Evolutionary conservation across 2,888 invertebrate species (phyloP).

Genomic region (Latrodectus elegans): DNA sequence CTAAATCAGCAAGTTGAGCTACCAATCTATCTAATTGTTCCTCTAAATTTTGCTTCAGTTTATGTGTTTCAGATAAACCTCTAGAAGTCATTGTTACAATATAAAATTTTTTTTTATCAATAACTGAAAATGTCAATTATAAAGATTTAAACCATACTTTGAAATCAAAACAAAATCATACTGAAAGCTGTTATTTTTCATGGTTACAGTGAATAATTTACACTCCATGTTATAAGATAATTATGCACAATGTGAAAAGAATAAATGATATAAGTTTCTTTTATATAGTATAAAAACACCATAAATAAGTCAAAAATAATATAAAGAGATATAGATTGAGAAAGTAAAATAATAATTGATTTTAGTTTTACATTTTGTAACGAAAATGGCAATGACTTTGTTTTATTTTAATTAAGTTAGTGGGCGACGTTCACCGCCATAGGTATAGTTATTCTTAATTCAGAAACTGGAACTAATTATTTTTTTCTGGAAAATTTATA

Average conservation of each 20-base stretch:
- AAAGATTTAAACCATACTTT: neutral
- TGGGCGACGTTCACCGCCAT: constrained; percentile 68
- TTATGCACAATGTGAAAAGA: too few relatives aligned
- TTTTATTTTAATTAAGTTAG: constrained; percentile 61
- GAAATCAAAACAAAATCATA: neutral
- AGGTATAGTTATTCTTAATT: constrained; percentile 9
- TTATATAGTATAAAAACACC: too few relatives aligned
- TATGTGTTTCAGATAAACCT: constrained; percentile 80
- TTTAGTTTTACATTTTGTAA: neutral
- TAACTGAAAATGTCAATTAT: too few relatives aligned
- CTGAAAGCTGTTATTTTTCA: too few relatives aligned
- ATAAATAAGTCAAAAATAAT: too few relatives aligned
- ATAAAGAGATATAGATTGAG: too few relatives aligned
- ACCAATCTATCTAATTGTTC: constrained; percentile 82
- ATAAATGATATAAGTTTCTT: too few relatives aligned
- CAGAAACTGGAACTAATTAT: neutral
- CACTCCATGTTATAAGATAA: too few relatives aligned
- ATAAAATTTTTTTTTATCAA: neutral
- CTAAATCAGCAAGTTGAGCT: constrained; percentile 82
- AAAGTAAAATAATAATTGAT: neutral
- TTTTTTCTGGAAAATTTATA: neutral
- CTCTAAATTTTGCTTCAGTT: constrained; percentile 81
- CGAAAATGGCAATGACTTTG: constrained; percentile 1
- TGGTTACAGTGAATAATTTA: too few relatives aligned
- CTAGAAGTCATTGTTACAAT: constrained; percentile 74